phyloP scores from a whole-genome alignment of 2,888 invertebrate species.

The Cheilosia grossa region DNA sequence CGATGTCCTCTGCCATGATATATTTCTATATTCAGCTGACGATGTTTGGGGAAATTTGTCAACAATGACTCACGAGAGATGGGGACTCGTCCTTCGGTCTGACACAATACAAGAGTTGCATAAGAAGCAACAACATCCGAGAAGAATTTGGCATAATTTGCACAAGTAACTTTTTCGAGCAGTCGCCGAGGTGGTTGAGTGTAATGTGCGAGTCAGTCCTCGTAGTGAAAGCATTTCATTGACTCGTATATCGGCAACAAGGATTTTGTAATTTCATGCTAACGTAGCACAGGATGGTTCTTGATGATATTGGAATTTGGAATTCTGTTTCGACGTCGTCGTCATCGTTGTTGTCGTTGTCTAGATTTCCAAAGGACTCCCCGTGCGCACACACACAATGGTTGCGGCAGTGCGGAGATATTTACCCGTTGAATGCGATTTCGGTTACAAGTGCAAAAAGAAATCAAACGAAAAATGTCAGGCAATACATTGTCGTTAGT shows the following conservation, averaged over 20 bases:
- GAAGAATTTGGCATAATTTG: constrained; percentile 53
- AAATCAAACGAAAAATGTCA: constrained; percentile 20
- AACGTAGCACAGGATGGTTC: constrained; percentile 19
- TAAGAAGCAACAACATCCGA: constrained; percentile 23
- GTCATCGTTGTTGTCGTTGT: not conserved
- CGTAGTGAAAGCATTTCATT: constrained; percentile 20
- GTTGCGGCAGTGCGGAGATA: constrained; percentile 8
- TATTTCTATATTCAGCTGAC: not conserved
- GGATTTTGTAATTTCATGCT: constrained; percentile 51
- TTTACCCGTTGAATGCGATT: constrained; percentile 18
- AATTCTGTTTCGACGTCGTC: not conserved
- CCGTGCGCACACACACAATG: not conserved
- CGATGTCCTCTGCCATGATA: not conserved
- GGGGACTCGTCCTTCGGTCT: not conserved
- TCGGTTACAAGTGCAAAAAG: constrained; percentile 3
- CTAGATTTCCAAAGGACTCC: constrained; percentile 6
- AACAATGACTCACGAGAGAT: constrained; percentile 2
- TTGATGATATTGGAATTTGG: constrained; percentile 7
- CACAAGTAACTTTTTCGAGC: constrained; percentile 12
- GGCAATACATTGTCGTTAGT: constrained; percentile 14
- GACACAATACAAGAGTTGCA: constrained; percentile 47
- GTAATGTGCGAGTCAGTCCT: constrained; percentile 24
- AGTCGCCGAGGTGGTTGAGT: not conserved
- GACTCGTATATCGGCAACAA: not conserved
- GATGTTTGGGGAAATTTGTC: not conserved